phyloP scores from a whole-genome alignment of 2,888 invertebrate species.

The Agrilus biguttatus region DNA sequence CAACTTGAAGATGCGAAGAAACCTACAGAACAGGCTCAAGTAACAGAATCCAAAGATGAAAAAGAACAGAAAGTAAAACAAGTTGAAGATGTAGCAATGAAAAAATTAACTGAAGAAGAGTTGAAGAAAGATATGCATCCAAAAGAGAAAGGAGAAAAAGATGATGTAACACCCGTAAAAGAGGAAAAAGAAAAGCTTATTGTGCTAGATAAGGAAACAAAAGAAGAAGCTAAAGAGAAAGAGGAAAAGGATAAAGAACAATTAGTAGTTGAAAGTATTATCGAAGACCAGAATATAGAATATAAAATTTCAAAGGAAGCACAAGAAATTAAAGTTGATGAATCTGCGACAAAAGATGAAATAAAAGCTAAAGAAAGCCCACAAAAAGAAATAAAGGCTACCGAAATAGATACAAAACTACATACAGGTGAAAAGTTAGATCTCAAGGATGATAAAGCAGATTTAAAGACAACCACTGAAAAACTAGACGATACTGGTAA shows the following conservation, averaged over 20 bases:
- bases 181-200: conserved; percentile 9
- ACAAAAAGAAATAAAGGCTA: conserved; percentile 3
- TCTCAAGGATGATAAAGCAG: conserved; percentile 3
- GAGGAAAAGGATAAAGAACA: not conserved
- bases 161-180: not conserved
- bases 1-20: not conserved
- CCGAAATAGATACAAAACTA: not conserved
- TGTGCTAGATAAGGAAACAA: not conserved
- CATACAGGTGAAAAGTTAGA: conserved; percentile 2
- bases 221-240: not conserved
- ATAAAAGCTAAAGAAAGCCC: not conserved
- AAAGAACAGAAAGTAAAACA: conserved; percentile 3
- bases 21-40: not conserved
- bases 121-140: conserved; percentile 2
- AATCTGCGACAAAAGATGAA: not conserved
- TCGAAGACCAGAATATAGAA: not conserved
- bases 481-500: conserved; percentile 7
- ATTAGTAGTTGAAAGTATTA: too few species aligned
- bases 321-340: not conserved
- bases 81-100: not conserved
- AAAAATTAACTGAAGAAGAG: conserved; percentile 4
- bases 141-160: not conserved
- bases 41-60: conserved; percentile 6
- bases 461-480: conserved; percentile 6
- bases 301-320: not conserved